phyloP scores from a whole-genome alignment of 1,140 invertebrate genomes.

The Cotesia typhae region DNA sequence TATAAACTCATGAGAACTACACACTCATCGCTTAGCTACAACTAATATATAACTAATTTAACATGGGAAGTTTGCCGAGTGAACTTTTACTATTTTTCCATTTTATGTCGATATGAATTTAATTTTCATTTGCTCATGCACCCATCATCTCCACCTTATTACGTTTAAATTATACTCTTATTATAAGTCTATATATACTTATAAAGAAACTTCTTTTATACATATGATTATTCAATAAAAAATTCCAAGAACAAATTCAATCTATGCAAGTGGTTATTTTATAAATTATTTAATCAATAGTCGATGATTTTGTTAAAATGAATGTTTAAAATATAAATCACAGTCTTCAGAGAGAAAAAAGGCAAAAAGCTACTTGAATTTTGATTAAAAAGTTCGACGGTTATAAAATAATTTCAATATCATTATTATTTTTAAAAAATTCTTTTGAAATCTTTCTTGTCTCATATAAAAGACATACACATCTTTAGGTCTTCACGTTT shows the following conservation, averaged over 20 bases:
- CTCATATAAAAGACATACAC: no score
- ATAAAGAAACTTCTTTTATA: no score
- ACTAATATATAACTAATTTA: constrained; percentile 47
- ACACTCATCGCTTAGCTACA: constrained; percentile 30
- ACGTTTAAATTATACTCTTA: not conserved
- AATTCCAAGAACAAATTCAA: no score
- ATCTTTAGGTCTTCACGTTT: not conserved
- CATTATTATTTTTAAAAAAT: not conserved
- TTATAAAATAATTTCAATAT: not conserved
- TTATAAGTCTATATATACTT: no score
- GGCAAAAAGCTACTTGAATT: not conserved
- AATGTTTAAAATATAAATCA: no score
- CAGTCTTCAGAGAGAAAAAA: no score
- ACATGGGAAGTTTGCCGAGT: constrained; percentile 49
- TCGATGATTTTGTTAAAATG: not conserved
- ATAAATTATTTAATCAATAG: no score
- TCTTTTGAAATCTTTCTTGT: not conserved
- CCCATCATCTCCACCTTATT: not conserved
- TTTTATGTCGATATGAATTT: not conserved
- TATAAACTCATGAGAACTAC: constrained; percentile 49
- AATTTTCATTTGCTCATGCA: constrained; percentile 7
- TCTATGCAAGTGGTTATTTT: no score
- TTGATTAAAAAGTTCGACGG: not conserved
- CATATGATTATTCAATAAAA: no score
- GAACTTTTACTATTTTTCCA: constrained; percentile 24